Percentiles rank a stretch among this genome's conserved stretches.
Evolutionary conservation across 2,797 vertebrate genomes (phyloP).

Genomic region (Lates japonicus): DNA sequence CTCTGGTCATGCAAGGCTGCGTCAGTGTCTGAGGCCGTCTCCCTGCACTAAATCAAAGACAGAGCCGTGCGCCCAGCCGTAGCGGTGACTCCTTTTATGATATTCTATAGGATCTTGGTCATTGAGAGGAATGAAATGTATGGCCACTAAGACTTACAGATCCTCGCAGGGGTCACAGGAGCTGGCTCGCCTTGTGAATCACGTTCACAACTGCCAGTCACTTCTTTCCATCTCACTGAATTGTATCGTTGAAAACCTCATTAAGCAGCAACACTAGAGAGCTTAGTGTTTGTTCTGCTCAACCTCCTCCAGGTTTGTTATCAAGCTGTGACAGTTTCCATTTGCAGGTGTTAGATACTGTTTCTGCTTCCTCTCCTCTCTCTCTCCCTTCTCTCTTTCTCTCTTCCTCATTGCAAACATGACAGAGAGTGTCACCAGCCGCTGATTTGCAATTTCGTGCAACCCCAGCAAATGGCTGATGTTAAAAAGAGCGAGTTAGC

Average conservation of each 20-base stretch:
- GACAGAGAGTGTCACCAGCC: conserved; percentile 72
- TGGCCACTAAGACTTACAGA: conserved; percentile 39
- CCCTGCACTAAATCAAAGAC: conserved; percentile 74
- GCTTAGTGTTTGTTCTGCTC: conserved; percentile 75
- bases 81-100: conserved; percentile 80
- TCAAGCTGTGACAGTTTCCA: conserved; percentile 80
- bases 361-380: conserved; percentile 49
- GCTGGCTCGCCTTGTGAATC: conserved; percentile 17
- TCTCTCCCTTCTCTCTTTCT: background rate
- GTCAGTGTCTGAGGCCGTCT: conserved; percentile 56
- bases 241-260: conserved; percentile 70
- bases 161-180: conserved; percentile 43
- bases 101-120: conserved; percentile 63
- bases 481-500: conserved; percentile 59
- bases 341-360: conserved; percentile 80
- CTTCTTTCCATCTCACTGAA: conserved; percentile 47
- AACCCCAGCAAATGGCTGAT: conserved; percentile 56
- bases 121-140: conserved; percentile 44
- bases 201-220: conserved; percentile 38
- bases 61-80: conserved; percentile 61
- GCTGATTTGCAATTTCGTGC: conserved; percentile 75
- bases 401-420: conserved; percentile 62
- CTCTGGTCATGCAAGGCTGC: conserved; percentile 69
- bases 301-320: conserved; percentile 74
- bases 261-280: conserved; percentile 69